A percentile compares a stretch with the other conserved stretches of the same genome.
Evolutionary conservation across 2,888 invertebrate genomes (phyloP).

Genomic region (Hemicrepidius hirtus): DNA sequence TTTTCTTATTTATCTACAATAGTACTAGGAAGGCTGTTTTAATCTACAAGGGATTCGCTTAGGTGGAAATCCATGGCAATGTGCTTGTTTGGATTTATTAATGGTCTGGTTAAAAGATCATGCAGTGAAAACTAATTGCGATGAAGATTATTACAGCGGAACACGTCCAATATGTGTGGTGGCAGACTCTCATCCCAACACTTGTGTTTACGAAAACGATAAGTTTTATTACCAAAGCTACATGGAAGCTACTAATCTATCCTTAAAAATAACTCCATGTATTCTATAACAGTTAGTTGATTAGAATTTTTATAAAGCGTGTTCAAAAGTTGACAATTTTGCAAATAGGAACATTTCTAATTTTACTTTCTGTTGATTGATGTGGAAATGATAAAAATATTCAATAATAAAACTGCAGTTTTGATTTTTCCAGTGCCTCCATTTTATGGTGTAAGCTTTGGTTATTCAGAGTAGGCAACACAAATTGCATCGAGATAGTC

Average conservation of each 20-base stretch:
- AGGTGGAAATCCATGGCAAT: slow-evolving; percentile 48
- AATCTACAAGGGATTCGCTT: slow-evolving; percentile 27
- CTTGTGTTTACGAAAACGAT: slow-evolving; percentile 21
- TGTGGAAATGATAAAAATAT: no score
- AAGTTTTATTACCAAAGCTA: not conserved
- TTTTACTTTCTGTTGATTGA: no score
- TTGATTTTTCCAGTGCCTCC: no score
- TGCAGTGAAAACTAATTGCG: slow-evolving; percentile 29
- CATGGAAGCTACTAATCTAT: not conserved
- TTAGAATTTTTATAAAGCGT: no score
- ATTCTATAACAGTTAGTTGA: not conserved
- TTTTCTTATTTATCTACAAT: slow-evolving; percentile 30
- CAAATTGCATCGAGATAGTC: no score
- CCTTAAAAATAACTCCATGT: not conserved
- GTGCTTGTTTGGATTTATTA: slow-evolving; percentile 39
- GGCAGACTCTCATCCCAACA: not conserved
- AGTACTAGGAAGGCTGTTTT: slow-evolving; percentile 13
- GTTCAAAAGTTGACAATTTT: no score
- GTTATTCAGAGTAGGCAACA: no score
- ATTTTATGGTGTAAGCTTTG: no score
- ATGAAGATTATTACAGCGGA: slow-evolving; percentile 41
- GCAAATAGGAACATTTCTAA: no score
- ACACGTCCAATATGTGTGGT: slow-evolving; percentile 37
- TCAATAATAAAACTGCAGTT: no score
- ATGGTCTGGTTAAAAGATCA: slow-evolving; percentile 28